A percentile compares a stretch with the other conserved stretches of the same genome.
Conservation (phyloP, 2,888 invertebrate genomes). For the Acanthoscelides obtectus region DNA sequence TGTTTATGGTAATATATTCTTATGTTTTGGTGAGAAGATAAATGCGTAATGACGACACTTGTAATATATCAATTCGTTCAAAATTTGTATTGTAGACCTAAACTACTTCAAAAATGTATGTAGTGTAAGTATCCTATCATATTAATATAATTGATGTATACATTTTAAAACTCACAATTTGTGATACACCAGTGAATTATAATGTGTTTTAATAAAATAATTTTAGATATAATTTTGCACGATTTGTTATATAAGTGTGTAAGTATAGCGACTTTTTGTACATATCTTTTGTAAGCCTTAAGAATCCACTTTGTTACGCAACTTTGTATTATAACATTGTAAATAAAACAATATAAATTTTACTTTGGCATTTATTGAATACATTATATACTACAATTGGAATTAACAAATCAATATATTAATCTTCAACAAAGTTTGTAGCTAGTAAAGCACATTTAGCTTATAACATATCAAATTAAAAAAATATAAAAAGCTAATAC, state of each 20-base stretch:
- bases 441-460: no score
- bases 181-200: background rate
- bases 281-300: background rate
- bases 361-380: background rate
- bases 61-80: no score
- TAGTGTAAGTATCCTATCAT: no score
- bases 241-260: background rate
- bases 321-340: background rate
- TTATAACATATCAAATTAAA: no score
- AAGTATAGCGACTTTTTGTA: background rate
- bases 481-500: no score
- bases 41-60: no score
- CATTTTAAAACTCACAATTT: background rate
- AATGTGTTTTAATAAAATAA: background rate
- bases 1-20: no score
- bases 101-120: no score
- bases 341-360: background rate
- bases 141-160: background rate
- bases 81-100: no score
- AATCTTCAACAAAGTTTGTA: background rate
- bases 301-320: background rate
- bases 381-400: background rate
- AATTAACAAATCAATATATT: background rate
- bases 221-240: background rate
- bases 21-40: no score